Base-by-base conservation (phyloP, 2,113 vertebrate genomes). In the Nannobrachium achirus region DNA sequence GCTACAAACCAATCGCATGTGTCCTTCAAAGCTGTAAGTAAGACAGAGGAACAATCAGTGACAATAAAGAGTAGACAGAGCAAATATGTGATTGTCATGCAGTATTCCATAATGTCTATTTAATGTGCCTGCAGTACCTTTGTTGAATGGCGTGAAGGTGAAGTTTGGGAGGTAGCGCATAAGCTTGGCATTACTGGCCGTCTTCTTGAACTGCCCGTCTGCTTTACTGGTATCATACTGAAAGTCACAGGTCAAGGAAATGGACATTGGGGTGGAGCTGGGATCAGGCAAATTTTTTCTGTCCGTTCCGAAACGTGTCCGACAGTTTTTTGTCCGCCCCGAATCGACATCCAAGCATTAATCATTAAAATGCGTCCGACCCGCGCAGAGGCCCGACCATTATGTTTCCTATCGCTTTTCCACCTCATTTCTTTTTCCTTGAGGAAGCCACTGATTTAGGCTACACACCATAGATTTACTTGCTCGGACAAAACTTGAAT, bases 201-300 rank as follows among this genome's bases (percentile, higher is more conserved):
- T 99, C 91, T 99, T 99, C 89, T 98, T 98, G 85, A 97, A 97
- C 83, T 98, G 97, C 0, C 98, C 98, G 0, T 99, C 98, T 0
- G 96, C 91, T 88, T 97, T 99, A 20, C 81, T 94, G 9, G 86
- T 81, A 57, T 99, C 97, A 63, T 94, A 98, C 97, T 99, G 84
- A 16, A 80, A 14, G 25, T 2, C n/a, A 4, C 3, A 5, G 2
- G 92, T 95, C 86, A 98, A 93, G 90, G 89, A 59, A 77, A 52
- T 50, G 18, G 45, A 68, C 13, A 39, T 48, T 1, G 9, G 1
- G n/a, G n/a, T n/a, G n/a, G n/a, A n/a, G n/a, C n/a, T n/a, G n/a
- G n/a, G n/a, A n/a, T n/a, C n/a, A n/a, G n/a, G n/a, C n/a, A n/a
- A n/a, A n/a, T n/a, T n/a, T n/a, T n/a, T n/a, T n/a, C n/a, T n/a